phyloP scores from a whole-genome alignment of 2,797 vertebrate species.

The Sebastes oblongus region DNA sequence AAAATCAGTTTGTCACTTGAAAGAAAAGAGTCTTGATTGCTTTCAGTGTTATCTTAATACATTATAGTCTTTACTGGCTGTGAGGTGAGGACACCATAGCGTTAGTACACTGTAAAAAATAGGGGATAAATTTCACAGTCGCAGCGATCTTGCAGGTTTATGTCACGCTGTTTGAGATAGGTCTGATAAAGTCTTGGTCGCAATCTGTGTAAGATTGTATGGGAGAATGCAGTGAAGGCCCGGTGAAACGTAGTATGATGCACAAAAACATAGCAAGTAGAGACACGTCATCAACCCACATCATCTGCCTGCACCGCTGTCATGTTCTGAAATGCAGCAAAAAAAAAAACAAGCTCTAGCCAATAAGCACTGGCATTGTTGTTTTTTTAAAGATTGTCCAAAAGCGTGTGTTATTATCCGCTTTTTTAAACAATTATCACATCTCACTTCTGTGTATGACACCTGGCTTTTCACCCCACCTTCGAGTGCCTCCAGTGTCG shows the following conservation, averaged over 20 bases:
- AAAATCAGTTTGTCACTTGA: not conserved
- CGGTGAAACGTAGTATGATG: not conserved
- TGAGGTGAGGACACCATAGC: not conserved
- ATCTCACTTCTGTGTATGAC: not conserved
- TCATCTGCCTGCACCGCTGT: constrained; percentile 13
- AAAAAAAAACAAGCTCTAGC: constrained; percentile 19
- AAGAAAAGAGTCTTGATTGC: not conserved
- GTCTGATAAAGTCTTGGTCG: not conserved
- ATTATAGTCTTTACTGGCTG: not conserved
- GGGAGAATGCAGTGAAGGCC: not conserved
- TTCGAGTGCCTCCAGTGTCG: not conserved
- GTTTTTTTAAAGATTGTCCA: not conserved
- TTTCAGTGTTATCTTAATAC: not conserved
- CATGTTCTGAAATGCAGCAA: constrained; percentile 32
- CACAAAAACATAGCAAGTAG: constrained; percentile 36
- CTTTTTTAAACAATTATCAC: not conserved
- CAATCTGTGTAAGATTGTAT: too few relatives aligned
- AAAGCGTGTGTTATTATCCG: not conserved
- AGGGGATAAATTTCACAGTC: not conserved
- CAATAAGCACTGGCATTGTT: not conserved
- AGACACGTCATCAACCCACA: constrained; percentile 48
- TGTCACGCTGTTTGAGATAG: not conserved
- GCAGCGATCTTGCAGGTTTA: not conserved
- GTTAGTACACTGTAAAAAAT: not conserved
- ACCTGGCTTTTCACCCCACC: not conserved